phyloP scores from a whole-genome alignment of 2,888 invertebrate genomes.

The Corythucha ciliata region DNA sequence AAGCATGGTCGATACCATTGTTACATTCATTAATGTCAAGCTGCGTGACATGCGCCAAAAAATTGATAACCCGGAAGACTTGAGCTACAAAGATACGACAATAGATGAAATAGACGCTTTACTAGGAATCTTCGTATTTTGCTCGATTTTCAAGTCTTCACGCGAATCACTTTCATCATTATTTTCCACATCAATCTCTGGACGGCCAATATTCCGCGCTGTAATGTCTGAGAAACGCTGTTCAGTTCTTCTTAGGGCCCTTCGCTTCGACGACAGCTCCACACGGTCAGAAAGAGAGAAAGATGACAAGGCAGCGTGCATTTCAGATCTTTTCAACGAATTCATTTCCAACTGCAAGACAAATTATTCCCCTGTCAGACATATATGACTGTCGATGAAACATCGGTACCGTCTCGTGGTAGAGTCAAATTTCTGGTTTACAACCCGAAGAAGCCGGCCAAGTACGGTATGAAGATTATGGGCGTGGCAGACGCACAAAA shows the following conservation, averaged over 20 bases:
- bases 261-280: background rate
- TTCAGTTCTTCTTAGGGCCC: background rate
- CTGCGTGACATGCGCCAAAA: background rate
- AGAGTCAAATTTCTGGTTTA: slow-evolving; percentile 12
- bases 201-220: slow-evolving; percentile 5
- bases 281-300: too few relatives aligned
- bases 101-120: slow-evolving; percentile 3
- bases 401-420: slow-evolving; percentile 18
- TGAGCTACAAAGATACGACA: background rate
- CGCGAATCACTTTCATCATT: background rate
- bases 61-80: background rate
- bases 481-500: slow-evolving; percentile 11
- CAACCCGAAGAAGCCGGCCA: slow-evolving; percentile 22
- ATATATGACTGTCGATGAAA: slow-evolving; percentile 22
- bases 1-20: background rate
- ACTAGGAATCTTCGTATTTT: background rate
- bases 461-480: slow-evolving; percentile 19
- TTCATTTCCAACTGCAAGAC: slow-evolving; percentile 17
- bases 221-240: slow-evolving; percentile 6
- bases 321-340: slow-evolving; percentile 7
- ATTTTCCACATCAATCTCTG: slow-evolving; percentile 3
- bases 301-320: too few relatives aligned
- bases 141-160: background rate
- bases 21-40: background rate
- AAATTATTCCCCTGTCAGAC: slow-evolving; percentile 10